Percentiles rank a stretch among this genome's conserved stretches.
Evolutionary conservation across 2,113 vertebrate genomes (phyloP).

Genomic region (Phoenicopterus ruber): DNA sequence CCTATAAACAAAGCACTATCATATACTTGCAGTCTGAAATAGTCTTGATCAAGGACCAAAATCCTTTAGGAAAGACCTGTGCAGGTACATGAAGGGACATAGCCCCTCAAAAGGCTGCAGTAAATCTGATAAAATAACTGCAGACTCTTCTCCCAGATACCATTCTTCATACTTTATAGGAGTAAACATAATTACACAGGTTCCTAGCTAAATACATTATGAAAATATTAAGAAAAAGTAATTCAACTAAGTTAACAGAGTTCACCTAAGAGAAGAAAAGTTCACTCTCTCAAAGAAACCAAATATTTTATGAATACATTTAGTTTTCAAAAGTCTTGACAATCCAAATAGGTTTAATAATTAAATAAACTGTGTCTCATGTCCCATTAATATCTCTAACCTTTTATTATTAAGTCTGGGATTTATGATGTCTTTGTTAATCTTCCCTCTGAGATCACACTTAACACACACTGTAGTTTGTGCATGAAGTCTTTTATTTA

Average conservation of each 20-base stretch:
- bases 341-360: background rate
- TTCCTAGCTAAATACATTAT: background rate
- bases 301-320: background rate
- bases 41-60: background rate
- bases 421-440: conserved; percentile 24
- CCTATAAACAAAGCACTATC: background rate
- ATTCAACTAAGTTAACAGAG: background rate
- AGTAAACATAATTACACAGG: background rate
- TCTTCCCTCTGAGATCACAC: background rate
- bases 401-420: background rate
- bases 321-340: background rate
- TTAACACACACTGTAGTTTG: background rate
- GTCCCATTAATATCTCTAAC: background rate
- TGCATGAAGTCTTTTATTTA: background rate
- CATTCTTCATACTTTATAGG: background rate
- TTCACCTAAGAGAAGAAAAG: background rate
- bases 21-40: background rate
- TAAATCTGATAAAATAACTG: background rate
- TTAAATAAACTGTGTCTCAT: background rate
- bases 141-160: background rate
- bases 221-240: background rate
- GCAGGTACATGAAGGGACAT: background rate
- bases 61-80: background rate
- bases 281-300: background rate
- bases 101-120: background rate